These are phyloP conservation scores for Prorops nasuta DNA, from an alignment of 1,140 invertebrate genomes.

Conservation along the genomic window DNA sequence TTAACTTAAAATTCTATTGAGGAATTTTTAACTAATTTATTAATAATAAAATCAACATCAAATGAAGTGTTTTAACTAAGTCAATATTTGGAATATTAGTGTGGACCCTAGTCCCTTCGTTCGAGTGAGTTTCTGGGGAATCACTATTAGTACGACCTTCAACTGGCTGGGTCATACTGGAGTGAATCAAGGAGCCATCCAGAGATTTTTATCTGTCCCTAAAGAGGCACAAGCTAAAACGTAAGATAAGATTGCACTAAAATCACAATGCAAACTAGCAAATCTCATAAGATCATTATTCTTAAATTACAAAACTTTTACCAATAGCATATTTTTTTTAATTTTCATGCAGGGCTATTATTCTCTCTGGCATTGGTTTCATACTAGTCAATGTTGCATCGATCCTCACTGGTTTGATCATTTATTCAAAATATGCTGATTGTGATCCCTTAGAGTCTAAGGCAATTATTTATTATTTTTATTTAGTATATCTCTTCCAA, in stretches of 20 bases:
- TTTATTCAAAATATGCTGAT: slow-evolving; percentile 62
- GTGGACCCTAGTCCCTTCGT: slow-evolving; percentile 60
- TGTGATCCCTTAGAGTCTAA: slow-evolving; percentile 61
- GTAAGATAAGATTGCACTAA: too few species aligned
- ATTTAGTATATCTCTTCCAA: too few species aligned
- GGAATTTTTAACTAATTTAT: too few species aligned
- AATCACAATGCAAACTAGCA: too few species aligned
- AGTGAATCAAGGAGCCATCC: slow-evolving; percentile 66
- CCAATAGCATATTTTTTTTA: background rate
- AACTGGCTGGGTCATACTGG: slow-evolving; percentile 63
- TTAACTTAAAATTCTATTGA: too few species aligned
- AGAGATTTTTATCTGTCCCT: slow-evolving; percentile 65
- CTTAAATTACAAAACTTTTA: too few species aligned
- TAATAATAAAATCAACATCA: too few species aligned
- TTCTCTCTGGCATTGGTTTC: slow-evolving; percentile 45
- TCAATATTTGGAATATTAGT: too few species aligned
- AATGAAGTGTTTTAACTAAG: too few species aligned
- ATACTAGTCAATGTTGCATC: slow-evolving; percentile 40
- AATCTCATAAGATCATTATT: too few species aligned
- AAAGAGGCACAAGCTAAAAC: slow-evolving; percentile 58
- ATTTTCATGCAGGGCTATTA: slow-evolving; percentile 31
- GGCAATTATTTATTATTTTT: slow-evolving; percentile 19
- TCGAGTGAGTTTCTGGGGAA: slow-evolving; percentile 62
- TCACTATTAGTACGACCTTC: slow-evolving; percentile 59
- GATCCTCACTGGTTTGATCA: slow-evolving; percentile 56